Base-by-base conservation (phyloP, 2,888 invertebrate genomes). In the Agrenia bidenticulata region DNA sequence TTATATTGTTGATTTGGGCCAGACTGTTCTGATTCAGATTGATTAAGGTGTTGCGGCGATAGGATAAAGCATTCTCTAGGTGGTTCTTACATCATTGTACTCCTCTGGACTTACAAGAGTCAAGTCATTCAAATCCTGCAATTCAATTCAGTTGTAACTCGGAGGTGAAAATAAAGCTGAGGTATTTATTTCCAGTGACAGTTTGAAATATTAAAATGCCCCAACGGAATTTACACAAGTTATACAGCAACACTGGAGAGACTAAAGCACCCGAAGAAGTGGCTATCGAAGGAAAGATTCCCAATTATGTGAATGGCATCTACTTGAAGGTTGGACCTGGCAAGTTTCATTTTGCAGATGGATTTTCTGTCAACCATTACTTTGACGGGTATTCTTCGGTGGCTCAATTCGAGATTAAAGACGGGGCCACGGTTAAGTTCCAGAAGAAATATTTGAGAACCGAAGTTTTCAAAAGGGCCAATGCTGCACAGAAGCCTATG, bases 321-420 rank as follows among this genome's bases (percentile, higher is more conserved):
- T 72, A 72, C 45, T 58, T 72, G 26, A 58, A 58, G 49, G 55
- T 55, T 68, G 84, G 84, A 1, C 82, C 83, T 0, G 84, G 82
- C 26, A 79, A 81, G 66, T 83, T 80, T 77, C 79, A 82, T 63
- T 77, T 80, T 4, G 77, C 80, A 13, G 76, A 80, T 23, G 80
- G 78, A 39, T 80, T 79, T 62, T 77, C 79, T 11, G 77, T 81
- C 65, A 81, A 80, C 21, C 83, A 83, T 69, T 79, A 81, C 77
- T 81, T 83, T 71, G 83, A 84, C 73, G 83, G 83, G 0, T 79
- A 81, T 66, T 81, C 82, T 7, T 26, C 5, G 78, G 82, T 19
- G 65, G 63, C 69, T 37, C 63, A 66, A 61, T 83, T 81, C 69
- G 77, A 78, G 50, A 80, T 83, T 55, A 69, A 77, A 17, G 75